These are phyloP conservation scores for Falco novaeseelandiae DNA, from an alignment of 2,797 vertebrate species.

Conservation along the genomic window DNA sequence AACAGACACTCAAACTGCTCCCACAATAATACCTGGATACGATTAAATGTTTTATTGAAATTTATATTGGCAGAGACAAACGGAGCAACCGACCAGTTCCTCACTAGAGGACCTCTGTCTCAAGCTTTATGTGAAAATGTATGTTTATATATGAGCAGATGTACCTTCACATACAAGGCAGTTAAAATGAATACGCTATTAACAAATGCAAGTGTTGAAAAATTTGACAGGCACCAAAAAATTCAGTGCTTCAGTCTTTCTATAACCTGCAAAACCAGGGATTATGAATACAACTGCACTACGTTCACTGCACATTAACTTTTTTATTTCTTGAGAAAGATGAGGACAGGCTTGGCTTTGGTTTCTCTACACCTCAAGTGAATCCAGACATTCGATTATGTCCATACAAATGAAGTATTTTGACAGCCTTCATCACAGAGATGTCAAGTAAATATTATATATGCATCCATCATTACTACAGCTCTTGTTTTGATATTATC, in stretches of 20 bases:
- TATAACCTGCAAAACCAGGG: not conserved
- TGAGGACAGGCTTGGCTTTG: not conserved
- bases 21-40: not conserved
- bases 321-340: not conserved
- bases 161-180: not conserved
- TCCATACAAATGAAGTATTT: not conserved
- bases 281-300: not conserved
- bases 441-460: not conserved
- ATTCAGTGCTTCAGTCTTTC: not conserved
- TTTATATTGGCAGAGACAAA: not conserved
- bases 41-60: not conserved
- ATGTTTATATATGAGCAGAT: not conserved
- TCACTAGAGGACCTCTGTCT: not conserved
- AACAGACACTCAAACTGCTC: not conserved
- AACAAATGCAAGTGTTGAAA: not conserved
- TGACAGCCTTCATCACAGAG: not conserved
- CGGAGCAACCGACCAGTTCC: not conserved
- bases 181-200: not conserved
- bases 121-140: not conserved
- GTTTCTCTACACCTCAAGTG: not conserved
- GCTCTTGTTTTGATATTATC: not conserved
- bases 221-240: not conserved
- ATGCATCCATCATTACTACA: not conserved
- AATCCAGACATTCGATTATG: not conserved
- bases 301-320: not conserved